Percentiles rank a stretch among this genome's conserved stretches.
Evolutionary conservation across 2,888 invertebrate species (phyloP).

Genomic region (Pandemis cinnamomeana): DNA sequence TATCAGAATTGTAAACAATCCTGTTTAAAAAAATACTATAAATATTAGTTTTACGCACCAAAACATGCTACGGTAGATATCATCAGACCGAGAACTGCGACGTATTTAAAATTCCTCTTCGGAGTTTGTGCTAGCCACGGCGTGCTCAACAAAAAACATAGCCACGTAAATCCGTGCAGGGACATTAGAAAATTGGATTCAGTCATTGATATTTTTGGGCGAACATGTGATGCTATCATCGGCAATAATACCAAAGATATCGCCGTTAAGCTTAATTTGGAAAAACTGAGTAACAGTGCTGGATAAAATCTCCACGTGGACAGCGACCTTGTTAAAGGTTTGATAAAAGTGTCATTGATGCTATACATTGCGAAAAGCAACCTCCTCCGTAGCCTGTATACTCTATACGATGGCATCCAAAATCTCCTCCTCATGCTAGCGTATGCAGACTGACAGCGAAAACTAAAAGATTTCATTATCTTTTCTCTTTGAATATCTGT

Average conservation of each 20-base stretch:
- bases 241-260: conserved; percentile 68
- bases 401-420: conserved; percentile 76
- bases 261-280: conserved; percentile 69
- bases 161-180: conserved; percentile 77
- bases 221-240: conserved; percentile 68
- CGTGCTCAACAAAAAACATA: conserved; percentile 74
- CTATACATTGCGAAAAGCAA: conserved; percentile 66
- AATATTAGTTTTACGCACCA: conserved; percentile 58
- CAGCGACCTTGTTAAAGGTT: conserved; percentile 75
- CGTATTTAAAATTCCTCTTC: conserved; percentile 77
- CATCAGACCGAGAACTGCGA: conserved; percentile 65
- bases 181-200: conserved; percentile 77
- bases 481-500: conserved; percentile 77
- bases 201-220: conserved; percentile 67
- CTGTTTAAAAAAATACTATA: neutral
- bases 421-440: conserved; percentile 69
- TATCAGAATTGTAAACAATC: neutral
- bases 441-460: conserved; percentile 73
- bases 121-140: conserved; percentile 77
- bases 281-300: conserved; percentile 68
- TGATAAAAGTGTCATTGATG: conserved; percentile 75
- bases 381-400: conserved; percentile 72
- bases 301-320: conserved; percentile 80
- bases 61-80: conserved; percentile 70
- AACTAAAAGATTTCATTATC: conserved; percentile 75